A percentile compares a stretch with the other conserved stretches of the same genome.
These are phyloP conservation scores for Seriola rivoliana DNA, from an alignment of 2,113 vertebrate species.

Conservation along the genomic window DNA sequence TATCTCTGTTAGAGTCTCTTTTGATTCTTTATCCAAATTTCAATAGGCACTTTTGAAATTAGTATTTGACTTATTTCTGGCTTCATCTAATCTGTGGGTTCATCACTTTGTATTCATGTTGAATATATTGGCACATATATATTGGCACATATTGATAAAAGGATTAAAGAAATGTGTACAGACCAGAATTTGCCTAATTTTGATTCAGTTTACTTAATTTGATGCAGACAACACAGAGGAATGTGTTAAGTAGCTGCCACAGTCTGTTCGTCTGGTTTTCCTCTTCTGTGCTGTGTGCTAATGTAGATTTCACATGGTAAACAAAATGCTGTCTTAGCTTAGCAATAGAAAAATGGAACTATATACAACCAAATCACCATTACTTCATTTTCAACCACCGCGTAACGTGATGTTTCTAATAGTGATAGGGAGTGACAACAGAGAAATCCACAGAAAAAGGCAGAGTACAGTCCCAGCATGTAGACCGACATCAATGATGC, in stretches of 20 bases:
- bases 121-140: background rate
- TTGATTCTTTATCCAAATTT: background rate
- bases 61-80: background rate
- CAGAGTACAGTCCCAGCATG: no score
- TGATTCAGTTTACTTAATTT: background rate
- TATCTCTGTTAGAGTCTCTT: background rate
- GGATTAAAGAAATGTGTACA: background rate
- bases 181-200: background rate
- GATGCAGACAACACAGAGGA: background rate
- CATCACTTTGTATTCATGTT: background rate
- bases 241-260: background rate
- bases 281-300: background rate
- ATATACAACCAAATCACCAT: background rate
- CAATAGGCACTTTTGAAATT: background rate
- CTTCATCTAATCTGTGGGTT: background rate
- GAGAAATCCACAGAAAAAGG: background rate
- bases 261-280: background rate
- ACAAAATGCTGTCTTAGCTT: background rate
- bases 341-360: background rate
- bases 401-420: background rate
- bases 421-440: background rate
- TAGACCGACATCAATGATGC: background rate
- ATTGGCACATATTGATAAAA: background rate
- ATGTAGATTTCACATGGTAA: background rate
- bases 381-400: fast-evolving